phyloP scores from a whole-genome alignment of 2,888 invertebrate species.

The Laothoe populi region DNA sequence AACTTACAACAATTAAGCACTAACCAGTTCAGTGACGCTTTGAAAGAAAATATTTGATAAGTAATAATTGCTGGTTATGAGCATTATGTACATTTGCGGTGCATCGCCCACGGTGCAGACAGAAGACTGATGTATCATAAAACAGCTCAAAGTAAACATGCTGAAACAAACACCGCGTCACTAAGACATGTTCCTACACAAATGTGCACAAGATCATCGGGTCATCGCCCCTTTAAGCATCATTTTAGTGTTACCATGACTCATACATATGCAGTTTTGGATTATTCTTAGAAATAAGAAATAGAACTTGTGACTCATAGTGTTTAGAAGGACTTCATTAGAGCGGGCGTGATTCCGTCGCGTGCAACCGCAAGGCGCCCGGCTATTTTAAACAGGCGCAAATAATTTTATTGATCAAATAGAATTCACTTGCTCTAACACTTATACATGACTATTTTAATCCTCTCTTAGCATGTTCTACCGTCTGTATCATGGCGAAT shows the following conservation, averaged over 20 bases:
- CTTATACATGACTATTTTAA: not conserved
- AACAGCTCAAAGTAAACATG: conserved; percentile 10
- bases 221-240: conserved; percentile 65
- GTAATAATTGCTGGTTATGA: conserved; percentile 5
- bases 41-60: too few relatives aligned
- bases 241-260: conserved; percentile 63
- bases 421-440: not conserved
- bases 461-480: too few relatives aligned
- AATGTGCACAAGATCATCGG: conserved; percentile 62
- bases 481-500: too few relatives aligned
- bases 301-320: conserved; percentile 75
- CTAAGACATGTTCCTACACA: conserved; percentile 37
- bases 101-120: conserved; percentile 8
- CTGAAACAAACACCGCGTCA: conserved; percentile 19
- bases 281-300: conserved; percentile 81
- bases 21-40: too few relatives aligned
- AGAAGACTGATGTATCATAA: conserved; percentile 15
- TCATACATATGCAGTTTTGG: conserved; percentile 78
- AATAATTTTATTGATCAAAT: conserved; percentile 1
- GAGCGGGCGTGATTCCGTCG: conserved; percentile 43
- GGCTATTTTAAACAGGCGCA: conserved; percentile 3
- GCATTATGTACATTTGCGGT: not conserved
- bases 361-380: conserved; percentile 32
- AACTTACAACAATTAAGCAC: too few relatives aligned
- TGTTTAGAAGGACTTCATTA: conserved; percentile 68